phyloP scores from a whole-genome alignment of 2,113 vertebrate genomes.

The Myotis brandtii region DNA sequence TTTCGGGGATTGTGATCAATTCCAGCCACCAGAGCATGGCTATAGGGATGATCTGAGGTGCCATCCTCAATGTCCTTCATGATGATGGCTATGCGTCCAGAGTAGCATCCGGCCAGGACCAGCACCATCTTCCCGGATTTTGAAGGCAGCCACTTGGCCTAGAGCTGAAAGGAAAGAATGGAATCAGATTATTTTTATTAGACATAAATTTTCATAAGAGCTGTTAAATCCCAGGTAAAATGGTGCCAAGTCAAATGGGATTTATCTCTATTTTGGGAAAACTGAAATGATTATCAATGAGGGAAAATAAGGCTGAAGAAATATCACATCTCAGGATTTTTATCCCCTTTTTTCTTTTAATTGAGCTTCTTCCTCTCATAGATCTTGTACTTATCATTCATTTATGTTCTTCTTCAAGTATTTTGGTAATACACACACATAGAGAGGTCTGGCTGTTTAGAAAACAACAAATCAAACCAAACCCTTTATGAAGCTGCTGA shows the following conservation, averaged over 20 bases:
- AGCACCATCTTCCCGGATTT: too few relatives aligned
- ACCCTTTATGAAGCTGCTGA: background rate
- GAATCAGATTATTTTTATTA: constrained; percentile 8
- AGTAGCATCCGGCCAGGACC: too few relatives aligned
- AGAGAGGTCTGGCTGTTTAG: background rate
- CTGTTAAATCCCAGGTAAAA: background rate
- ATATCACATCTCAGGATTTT: background rate
- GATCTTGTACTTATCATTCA: background rate
- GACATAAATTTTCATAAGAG: background rate
- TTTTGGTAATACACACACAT: background rate
- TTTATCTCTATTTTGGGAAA: background rate
- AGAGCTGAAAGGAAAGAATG: too few relatives aligned
- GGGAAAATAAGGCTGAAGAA: background rate
- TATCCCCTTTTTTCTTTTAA: background rate
- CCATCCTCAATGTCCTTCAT: too few relatives aligned
- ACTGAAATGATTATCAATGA: background rate
- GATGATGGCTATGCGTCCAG: too few relatives aligned
- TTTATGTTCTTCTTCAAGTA: background rate
- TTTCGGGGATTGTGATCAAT: too few relatives aligned
- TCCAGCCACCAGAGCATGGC: too few relatives aligned
- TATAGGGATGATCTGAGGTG: too few relatives aligned
- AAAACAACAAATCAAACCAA: constrained; percentile 50
- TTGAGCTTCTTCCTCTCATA: background rate
- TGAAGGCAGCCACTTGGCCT: too few relatives aligned
- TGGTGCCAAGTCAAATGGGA: background rate